These are phyloP conservation scores for Venustaconcha ellipsiformis DNA, from an alignment of 1,140 invertebrate genomes.

Conservation along the genomic window DNA sequence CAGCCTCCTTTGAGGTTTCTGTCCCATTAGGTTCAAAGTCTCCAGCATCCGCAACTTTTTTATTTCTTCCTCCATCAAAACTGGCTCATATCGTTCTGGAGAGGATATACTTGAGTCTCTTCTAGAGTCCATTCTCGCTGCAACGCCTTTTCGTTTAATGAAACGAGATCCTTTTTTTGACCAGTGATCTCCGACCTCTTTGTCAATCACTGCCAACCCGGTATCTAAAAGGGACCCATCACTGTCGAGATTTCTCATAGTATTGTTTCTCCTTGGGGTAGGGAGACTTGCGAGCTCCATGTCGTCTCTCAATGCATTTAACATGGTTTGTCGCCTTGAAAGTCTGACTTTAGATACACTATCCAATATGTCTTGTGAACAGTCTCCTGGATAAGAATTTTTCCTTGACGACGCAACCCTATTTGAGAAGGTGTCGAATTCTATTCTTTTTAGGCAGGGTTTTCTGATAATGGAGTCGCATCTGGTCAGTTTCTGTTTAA, in stretches of 20 bases:
- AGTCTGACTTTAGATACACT: not conserved
- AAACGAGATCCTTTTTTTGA: not conserved
- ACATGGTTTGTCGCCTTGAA: slow-evolving; percentile 27
- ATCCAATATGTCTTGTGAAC: too few relatives aligned
- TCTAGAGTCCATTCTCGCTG: slow-evolving; percentile 5
- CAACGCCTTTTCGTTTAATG: not conserved
- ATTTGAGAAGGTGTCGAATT: too few relatives aligned
- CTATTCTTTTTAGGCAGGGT: too few relatives aligned
- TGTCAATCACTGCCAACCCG: slow-evolving; percentile 1
- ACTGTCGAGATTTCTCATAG: not conserved
- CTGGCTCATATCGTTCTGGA: not conserved
- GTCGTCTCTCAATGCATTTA: slow-evolving; percentile 27
- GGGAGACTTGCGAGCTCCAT: slow-evolving; percentile 26
- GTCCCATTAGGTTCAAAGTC: slow-evolving; percentile 33
- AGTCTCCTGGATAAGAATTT: too few relatives aligned
- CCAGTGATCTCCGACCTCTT: slow-evolving; percentile 3
- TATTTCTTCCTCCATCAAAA: slow-evolving; percentile 26
- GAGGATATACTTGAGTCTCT: not conserved
- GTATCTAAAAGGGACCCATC: not conserved
- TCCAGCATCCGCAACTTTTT: slow-evolving; percentile 40
- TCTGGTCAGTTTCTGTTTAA: too few relatives aligned
- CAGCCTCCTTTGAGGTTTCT: slow-evolving; percentile 3
- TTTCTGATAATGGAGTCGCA: too few relatives aligned
- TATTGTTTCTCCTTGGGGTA: slow-evolving; percentile 8
- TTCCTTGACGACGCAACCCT: too few relatives aligned